Evolutionary conservation across 2,797 vertebrate genomes (phyloP), one percentile per base, ranked within the genome.

Genomic region (Poeciliopsis turneri): DNA sequence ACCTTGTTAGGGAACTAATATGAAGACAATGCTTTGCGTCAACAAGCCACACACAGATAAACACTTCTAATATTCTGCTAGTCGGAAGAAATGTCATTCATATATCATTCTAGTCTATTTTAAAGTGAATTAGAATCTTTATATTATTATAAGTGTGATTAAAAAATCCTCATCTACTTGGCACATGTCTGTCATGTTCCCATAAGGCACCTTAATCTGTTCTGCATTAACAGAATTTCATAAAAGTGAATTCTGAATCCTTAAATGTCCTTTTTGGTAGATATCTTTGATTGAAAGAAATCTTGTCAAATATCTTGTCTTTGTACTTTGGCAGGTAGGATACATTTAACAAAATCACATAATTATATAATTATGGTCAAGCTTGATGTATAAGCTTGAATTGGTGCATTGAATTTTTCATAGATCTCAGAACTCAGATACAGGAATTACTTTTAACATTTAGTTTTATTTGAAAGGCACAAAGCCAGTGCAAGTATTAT

Each of bases 191-290:
- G 43, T 87, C 43, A 47, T 83, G 20, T 79, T 87, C 82, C 77
- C 30, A 78, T 89, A 92, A 93, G 89, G 92, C 92, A 92, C 90
- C 91, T 85, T 45, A 78, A 82, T 86, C 81, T 89, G 75, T 47
- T 84, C 69, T 49, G 36, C 79, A 68, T 87, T 69, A 70, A 71
- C 78, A 74, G 4, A 75, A 78, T 83, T 41, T 1, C 59, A 70
- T 55, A 12, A 81, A 28, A 51, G 46, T 72, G 49, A 75, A 78
- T 75, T 70, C 10, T 12, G 39, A 76, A 75, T 68, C 20, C 47
- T 69, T 55, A 7, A 51, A 75, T 41, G 75, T 61, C 13, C 23
- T 77, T 82, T 78, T 12, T 46, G 47, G 75, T 16, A 39, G 2
- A 1, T 61, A 78, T 78, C 49, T 74, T 53, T 20, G 18, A 51